Conservation (phyloP, 2,888 invertebrate genomes). For the Acholoe squamosa region DNA sequence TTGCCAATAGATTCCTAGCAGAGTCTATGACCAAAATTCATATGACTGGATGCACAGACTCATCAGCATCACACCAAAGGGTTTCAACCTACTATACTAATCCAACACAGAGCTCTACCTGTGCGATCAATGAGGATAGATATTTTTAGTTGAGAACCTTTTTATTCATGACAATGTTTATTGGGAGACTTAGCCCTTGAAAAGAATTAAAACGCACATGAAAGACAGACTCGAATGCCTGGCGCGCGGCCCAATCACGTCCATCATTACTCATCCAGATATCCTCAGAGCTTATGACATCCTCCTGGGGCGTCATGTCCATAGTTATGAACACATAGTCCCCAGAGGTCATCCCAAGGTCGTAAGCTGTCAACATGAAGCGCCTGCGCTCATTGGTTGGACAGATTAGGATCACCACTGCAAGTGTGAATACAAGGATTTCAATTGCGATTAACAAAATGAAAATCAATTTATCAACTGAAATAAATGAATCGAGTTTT, state of each 20-base stretch:
- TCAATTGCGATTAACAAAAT: not conserved
- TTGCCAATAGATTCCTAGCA: too few relatives aligned
- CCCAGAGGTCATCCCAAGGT: constrained; percentile 77
- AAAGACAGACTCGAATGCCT: constrained; percentile 80
- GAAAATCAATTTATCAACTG: too few relatives aligned
- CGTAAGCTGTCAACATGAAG: constrained; percentile 78
- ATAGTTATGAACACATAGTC: constrained; percentile 77
- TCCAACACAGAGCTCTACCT: too few relatives aligned
- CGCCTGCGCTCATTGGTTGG: constrained; percentile 74
- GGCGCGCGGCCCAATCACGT: constrained; percentile 75
- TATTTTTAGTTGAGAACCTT: too few relatives aligned
- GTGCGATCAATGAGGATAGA: too few relatives aligned
- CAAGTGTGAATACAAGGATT: constrained; percentile 25
- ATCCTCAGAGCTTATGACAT: constrained; percentile 62
- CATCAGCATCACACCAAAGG: too few relatives aligned
- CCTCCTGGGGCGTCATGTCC: constrained; percentile 69
- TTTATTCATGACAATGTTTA: too few relatives aligned
- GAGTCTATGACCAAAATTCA: too few relatives aligned
- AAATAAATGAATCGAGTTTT: too few relatives aligned
- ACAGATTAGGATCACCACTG: constrained; percentile 68
- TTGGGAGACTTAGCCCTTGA: too few relatives aligned
- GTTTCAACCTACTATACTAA: too few relatives aligned
- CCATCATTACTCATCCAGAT: constrained; percentile 77
- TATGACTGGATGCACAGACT: too few relatives aligned
- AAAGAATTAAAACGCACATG: constrained; percentile 74